These are phyloP conservation scores for Malurus cyaneus DNA, from an alignment of 2,113 vertebrate species.

Conservation along the genomic window DNA sequence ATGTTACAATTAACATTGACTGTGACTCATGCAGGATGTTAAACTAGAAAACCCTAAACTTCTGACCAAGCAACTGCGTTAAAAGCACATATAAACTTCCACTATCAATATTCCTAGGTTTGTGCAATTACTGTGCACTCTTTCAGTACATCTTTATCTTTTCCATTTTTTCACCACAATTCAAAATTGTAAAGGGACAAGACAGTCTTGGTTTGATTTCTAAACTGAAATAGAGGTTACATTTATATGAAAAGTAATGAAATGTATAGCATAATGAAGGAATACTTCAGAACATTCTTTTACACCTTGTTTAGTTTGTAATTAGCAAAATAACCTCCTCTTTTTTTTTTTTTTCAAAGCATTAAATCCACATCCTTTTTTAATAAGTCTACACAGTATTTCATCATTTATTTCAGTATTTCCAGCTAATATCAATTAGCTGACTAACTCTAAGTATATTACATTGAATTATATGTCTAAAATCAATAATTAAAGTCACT, in stretches of 20 bases:
- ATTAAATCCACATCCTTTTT: not conserved
- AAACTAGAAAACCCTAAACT: not conserved
- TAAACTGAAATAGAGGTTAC: not conserved
- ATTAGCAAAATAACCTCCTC: not conserved
- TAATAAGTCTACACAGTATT: not conserved
- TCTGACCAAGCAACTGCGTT: not conserved
- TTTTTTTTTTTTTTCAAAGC: not conserved
- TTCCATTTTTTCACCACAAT: not conserved
- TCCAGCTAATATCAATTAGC: not conserved
- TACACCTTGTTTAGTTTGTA: not conserved
- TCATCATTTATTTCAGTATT: not conserved
- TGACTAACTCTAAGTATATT: not conserved
- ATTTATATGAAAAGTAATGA: not conserved
- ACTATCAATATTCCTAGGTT: not conserved
- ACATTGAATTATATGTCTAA: not conserved
- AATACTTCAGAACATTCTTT: not conserved
- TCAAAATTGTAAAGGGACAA: not conserved
- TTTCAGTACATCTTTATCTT: not conserved
- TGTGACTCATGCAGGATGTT: not conserved
- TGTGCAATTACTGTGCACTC: not conserved
- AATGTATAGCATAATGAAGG: not conserved
- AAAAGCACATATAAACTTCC: not conserved
- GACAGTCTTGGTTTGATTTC: not conserved
- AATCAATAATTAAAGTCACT: conserved; percentile 1
- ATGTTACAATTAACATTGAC: not conserved